A percentile compares a stretch with the other conserved stretches of the same genome.
phyloP scores from a whole-genome alignment of 2,797 vertebrate genomes.

The Catharus ustulatus region DNA sequence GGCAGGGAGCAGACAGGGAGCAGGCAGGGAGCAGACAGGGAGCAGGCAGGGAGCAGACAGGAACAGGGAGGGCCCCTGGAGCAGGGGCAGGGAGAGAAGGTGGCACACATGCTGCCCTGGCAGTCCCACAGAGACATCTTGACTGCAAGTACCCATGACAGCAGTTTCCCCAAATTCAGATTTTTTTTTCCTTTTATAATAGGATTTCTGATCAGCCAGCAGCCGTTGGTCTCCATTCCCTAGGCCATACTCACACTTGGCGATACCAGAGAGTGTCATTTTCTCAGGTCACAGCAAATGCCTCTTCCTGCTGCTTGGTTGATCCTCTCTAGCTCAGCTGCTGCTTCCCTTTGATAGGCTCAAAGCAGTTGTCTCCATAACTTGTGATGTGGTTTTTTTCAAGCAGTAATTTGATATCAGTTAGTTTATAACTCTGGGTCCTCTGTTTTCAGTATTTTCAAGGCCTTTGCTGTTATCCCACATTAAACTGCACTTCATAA shows the following conservation, averaged over 20 bases:
- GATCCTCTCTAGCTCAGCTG: background rate
- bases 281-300: background rate
- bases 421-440: background rate
- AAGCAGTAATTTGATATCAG: background rate
- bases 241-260: background rate
- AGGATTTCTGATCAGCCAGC: background rate
- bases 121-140: fast-evolving
- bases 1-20: background rate
- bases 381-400: background rate
- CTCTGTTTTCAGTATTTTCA: background rate
- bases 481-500: background rate
- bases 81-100: too few species aligned
- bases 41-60: background rate
- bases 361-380: background rate
- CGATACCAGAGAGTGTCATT: fast-evolving
- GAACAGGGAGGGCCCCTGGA: too few species aligned
- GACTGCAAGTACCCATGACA: background rate
- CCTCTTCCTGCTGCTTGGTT: background rate
- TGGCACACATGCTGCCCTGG: background rate
- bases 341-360: background rate
- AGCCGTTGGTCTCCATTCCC: background rate
- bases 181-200: background rate
- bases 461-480: background rate
- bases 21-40: background rate
- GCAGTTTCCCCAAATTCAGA: background rate